Evolutionary conservation across 2,888 invertebrate genomes (phyloP), one percentile per base, ranked within the genome.

Genomic region (Nematopogon swammerdamellus): DNA sequence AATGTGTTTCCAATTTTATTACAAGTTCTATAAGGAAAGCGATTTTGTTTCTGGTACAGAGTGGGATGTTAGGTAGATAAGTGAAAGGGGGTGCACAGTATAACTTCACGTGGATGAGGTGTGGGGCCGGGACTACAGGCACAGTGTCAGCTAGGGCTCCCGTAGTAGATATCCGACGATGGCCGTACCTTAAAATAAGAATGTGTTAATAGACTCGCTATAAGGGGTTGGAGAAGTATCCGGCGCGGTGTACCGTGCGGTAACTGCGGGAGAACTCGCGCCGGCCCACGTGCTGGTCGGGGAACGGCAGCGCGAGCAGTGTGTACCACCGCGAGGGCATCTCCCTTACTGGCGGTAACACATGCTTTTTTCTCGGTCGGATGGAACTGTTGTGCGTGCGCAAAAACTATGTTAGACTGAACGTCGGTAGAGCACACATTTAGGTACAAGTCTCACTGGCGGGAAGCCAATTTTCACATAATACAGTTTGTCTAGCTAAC

Each of bases 281-380:
- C 64, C 92, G 82, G 60, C 92, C 94, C 63, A 94, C 87, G 72
- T 92, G 93, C 82, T 94, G 93, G 82, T 95, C 94, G 64, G 93
- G 92, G 81, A 95, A 95, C 59, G 94, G 94, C 65, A 94, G 84
- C 59, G 94, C 94, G 72, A 94, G 85, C 63, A 94, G 86, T 55
- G 92, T 93, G 83, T 92, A 93, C 91, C 92, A 91, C 61, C 92
- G 84, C 58, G 91, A 87, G 51, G 91, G 90, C 82, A 89, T 85
- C 65, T 85, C 85, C 50, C 67, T 64, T 50, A 70, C 72, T 53
- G 76, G 70, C 55, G 75, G 72, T 58, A 73, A 68, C 59, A 65
- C 63, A 55, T 60, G 61, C 55, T 63, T 63, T 52, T 54, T 57
- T 44, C 53, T 50, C 36, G 52, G 54, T 46, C 53, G 48, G 51